phyloP scores from a whole-genome alignment of 2,113 vertebrate genomes.

The Athene cunicularia region DNA sequence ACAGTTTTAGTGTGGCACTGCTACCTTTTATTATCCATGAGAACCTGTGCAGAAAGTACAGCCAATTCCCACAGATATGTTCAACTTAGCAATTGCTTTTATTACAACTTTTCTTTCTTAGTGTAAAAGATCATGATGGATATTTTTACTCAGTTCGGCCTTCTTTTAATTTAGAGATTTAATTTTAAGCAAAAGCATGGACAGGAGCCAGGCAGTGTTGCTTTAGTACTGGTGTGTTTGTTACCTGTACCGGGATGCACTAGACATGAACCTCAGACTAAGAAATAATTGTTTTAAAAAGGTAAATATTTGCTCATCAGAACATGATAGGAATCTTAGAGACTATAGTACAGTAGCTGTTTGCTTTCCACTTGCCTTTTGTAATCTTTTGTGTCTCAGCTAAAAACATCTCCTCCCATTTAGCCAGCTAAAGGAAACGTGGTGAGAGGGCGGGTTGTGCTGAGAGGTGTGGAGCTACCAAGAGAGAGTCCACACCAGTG shows the following conservation, averaged over 20 bases:
- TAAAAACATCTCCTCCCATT: background rate
- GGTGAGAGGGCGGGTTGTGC: background rate
- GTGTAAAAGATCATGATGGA: background rate
- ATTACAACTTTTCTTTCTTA: background rate
- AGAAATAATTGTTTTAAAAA: background rate
- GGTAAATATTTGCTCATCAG: constrained; percentile 42
- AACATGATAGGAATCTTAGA: background rate
- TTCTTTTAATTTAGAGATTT: background rate
- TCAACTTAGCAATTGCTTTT: background rate
- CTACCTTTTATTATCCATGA: background rate
- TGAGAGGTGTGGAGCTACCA: background rate
- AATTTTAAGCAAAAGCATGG: background rate
- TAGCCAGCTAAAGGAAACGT: background rate
- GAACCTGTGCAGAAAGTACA: background rate
- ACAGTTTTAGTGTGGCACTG: background rate
- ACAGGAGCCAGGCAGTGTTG: background rate
- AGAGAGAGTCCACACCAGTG: background rate
- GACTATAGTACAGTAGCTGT: background rate
- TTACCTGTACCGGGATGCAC: background rate
- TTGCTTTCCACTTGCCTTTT: constrained; percentile 2
- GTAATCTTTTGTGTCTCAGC: background rate
- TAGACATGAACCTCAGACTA: background rate
- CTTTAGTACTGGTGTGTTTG: background rate
- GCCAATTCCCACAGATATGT: background rate
- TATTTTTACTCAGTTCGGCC: background rate